These are phyloP conservation scores for Portevinia maculata DNA, from an alignment of 2,888 invertebrate species.

Conservation along the genomic window DNA sequence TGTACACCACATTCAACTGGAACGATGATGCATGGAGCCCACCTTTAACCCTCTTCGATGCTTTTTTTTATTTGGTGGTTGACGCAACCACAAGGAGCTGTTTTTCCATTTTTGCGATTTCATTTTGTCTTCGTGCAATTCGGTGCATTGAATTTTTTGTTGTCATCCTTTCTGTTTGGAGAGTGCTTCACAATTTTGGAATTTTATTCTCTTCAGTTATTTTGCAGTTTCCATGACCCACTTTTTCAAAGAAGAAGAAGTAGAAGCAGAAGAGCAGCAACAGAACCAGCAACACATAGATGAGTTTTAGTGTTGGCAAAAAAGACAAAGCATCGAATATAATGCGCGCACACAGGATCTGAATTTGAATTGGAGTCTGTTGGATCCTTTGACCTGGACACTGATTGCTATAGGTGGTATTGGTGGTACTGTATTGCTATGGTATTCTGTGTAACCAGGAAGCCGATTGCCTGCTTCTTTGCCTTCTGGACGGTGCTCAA, in stretches of 20 bases:
- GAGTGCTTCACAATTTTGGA: slow-evolving; percentile 52
- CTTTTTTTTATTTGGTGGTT: slow-evolving; percentile 42
- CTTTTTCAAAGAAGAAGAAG: slow-evolving; percentile 39
- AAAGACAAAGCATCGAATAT: slow-evolving; percentile 60
- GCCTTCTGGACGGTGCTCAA: slow-evolving; percentile 49
- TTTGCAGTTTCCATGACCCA: slow-evolving; percentile 64
- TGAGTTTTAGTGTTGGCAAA: slow-evolving; percentile 22
- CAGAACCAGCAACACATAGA: slow-evolving; percentile 1
- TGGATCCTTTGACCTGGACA: slow-evolving; percentile 70
- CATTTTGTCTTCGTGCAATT: slow-evolving; percentile 46
- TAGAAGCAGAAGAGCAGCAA: slow-evolving; percentile 5
- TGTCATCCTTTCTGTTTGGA: slow-evolving; percentile 50
- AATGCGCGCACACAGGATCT: slow-evolving; percentile 55
- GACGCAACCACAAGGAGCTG: slow-evolving; percentile 59
- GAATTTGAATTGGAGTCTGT: slow-evolving; percentile 66
- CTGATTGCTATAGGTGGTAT: slow-evolving; percentile 65
- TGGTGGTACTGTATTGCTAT: neutral
- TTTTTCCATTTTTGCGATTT: slow-evolving; percentile 64
- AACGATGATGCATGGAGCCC: slow-evolving; percentile 61
- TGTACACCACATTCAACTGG: slow-evolving; percentile 33
- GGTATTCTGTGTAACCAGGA: slow-evolving; percentile 4
- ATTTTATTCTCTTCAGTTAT: slow-evolving; percentile 44
- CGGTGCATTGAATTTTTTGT: slow-evolving; percentile 65
- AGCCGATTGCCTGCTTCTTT: slow-evolving; percentile 49
- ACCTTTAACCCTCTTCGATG: slow-evolving; percentile 52